These are phyloP conservation scores for Tiliqua scincoides DNA, from an alignment of 2,113 vertebrate species.

Conservation along the genomic window DNA sequence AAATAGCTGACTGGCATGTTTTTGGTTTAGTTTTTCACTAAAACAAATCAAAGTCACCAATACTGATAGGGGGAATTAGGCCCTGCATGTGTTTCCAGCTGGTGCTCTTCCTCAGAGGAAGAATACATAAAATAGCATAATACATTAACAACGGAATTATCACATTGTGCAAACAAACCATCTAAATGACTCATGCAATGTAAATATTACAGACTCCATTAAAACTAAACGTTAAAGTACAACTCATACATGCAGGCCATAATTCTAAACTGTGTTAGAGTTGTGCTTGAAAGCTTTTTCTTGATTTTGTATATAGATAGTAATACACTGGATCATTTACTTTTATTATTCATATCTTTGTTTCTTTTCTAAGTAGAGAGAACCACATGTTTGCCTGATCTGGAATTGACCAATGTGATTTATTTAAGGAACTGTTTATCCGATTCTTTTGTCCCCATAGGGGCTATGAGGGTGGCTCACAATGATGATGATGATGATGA, in stretches of 20 bases:
- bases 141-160: background rate
- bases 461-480: too few species aligned
- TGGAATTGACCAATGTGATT: background rate
- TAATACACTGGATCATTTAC: background rate
- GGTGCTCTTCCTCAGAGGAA: background rate
- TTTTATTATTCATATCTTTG: background rate
- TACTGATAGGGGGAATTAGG: background rate
- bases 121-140: background rate
- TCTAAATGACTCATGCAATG: background rate
- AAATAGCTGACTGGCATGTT: background rate
- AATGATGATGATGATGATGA: too few species aligned
- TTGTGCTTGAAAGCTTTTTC: background rate
- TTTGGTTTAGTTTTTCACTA: conserved; percentile 10
- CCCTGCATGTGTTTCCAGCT: background rate
- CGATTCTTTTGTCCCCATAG: too few species aligned
- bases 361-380: background rate
- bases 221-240: background rate
- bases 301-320: background rate
- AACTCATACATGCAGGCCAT: background rate
- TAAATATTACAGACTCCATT: background rate
- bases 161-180: background rate
- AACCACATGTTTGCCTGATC: background rate
- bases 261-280: background rate
- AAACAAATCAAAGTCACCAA: background rate
- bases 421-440: background rate